Conservation (phyloP, 2,113 vertebrate genomes). For the Sprattus sprattus region DNA sequence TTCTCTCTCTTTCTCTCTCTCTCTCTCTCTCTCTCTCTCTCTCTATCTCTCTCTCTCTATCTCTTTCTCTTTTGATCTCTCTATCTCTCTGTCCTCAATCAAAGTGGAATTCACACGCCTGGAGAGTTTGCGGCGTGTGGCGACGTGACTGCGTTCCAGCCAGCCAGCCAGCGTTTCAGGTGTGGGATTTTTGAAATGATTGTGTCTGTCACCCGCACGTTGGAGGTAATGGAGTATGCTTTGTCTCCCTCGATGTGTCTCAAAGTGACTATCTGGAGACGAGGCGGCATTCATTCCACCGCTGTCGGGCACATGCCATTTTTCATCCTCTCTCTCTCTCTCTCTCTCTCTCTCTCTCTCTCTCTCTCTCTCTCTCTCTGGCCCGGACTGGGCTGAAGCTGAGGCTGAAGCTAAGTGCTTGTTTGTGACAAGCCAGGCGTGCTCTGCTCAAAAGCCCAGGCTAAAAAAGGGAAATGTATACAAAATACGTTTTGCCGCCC, state of each 20-base stretch:
- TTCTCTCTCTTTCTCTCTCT: neutral
- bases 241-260: slow-evolving; percentile 16
- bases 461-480: neutral
- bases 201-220: slow-evolving; percentile 9
- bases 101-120: neutral
- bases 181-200: slow-evolving; percentile 18
- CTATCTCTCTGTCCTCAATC: neutral
- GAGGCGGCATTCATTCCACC: slow-evolving; percentile 11
- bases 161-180: neutral
- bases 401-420: neutral
- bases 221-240: slow-evolving; percentile 15
- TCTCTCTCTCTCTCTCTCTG: neutral
- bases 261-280: slow-evolving; percentile 17
- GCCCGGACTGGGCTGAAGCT: neutral
- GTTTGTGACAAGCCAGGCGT: neutral
- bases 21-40: neutral
- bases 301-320: neutral
- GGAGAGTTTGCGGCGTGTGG: neutral
- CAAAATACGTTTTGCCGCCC: neutral
- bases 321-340: too few species aligned
- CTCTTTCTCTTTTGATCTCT: neutral
- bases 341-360: neutral
- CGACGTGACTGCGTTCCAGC: neutral
- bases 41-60: neutral
- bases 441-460: neutral